These are phyloP conservation scores for Aythya baeri DNA, from an alignment of 2,113 vertebrate species.

Conservation along the genomic window DNA sequence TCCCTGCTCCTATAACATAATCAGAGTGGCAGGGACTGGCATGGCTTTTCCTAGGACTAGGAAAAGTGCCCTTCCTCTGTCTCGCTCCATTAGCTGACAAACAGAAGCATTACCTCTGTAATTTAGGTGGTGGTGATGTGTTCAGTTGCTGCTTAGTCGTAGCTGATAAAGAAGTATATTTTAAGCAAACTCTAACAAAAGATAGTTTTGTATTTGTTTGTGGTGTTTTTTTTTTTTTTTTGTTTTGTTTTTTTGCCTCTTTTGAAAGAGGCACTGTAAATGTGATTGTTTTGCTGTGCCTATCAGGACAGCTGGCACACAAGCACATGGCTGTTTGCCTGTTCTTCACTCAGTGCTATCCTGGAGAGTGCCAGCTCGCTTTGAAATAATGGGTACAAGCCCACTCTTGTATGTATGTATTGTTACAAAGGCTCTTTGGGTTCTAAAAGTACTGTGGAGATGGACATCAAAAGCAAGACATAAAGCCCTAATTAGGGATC, in stretches of 20 bases:
- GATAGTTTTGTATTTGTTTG: no score
- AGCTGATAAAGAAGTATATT: not conserved
- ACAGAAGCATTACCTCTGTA: not conserved
- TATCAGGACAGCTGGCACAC: not conserved
- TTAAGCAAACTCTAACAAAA: not conserved
- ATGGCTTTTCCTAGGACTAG: rapidly evolving
- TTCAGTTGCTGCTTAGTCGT: not conserved
- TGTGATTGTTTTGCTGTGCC: not conserved
- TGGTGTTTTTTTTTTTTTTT: not conserved
- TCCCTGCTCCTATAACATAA: not conserved
- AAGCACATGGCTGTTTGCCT: not conserved
- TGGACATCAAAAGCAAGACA: not conserved
- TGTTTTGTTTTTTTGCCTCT: not conserved
- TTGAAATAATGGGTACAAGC: not conserved
- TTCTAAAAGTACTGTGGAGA: not conserved
- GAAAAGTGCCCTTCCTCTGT: not conserved
- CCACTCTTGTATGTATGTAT: rapidly evolving
- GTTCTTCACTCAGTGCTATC: not conserved
- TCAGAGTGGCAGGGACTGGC: not conserved
- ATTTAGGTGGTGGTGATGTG: rapidly evolving
- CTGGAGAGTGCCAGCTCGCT: not conserved
- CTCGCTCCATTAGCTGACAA: not conserved
- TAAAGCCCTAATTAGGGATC: not conserved
- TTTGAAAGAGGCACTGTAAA: not conserved
- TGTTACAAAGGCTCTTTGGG: not conserved